phyloP scores from a whole-genome alignment of 2,888 invertebrate species.

The Crematogaster levior region DNA sequence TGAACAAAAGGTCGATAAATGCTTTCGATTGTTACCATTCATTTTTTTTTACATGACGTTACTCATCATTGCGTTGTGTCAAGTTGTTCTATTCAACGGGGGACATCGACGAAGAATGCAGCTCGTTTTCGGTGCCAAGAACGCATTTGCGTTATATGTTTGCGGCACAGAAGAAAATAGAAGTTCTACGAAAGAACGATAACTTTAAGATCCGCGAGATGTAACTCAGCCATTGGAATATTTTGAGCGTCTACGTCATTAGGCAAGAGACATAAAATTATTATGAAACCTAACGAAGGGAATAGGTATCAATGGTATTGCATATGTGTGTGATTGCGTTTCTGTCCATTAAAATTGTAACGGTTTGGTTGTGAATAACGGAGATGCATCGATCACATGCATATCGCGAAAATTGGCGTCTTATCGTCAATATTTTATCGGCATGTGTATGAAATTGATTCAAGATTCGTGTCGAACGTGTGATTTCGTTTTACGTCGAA shows the following conservation, averaged over 20 bases:
- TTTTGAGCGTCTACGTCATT: slow-evolving; percentile 55
- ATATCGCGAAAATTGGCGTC: not conserved
- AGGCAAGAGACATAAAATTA: slow-evolving; percentile 13
- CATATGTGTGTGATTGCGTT: not conserved
- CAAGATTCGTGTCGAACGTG: slow-evolving; percentile 20
- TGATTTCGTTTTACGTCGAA: slow-evolving; percentile 24
- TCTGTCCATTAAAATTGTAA: not conserved
- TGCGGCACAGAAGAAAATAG: slow-evolving; percentile 69
- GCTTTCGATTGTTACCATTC: not conserved
- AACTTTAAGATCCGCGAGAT: slow-evolving; percentile 61
- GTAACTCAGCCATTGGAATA: slow-evolving; percentile 62
- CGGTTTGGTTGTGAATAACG: not conserved
- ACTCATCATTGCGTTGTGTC: slow-evolving; percentile 51
- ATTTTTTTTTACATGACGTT: slow-evolving; percentile 41
- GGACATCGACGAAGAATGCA: slow-evolving; percentile 63
- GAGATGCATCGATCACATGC: not conserved
- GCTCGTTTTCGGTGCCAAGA: slow-evolving; percentile 67
- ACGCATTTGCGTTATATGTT: slow-evolving; percentile 61
- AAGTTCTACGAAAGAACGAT: slow-evolving; percentile 70
- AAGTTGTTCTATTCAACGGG: slow-evolving; percentile 37
- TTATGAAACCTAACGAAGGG: slow-evolving; percentile 15
- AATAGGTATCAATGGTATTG: not conserved
- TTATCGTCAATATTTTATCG: slow-evolving; percentile 5
- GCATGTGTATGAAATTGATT: slow-evolving; percentile 29
- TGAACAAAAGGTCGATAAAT: not conserved